These are phyloP conservation scores for Phasianus colchicus DNA, from an alignment of 2,113 vertebrate genomes.

Conservation along the genomic window DNA sequence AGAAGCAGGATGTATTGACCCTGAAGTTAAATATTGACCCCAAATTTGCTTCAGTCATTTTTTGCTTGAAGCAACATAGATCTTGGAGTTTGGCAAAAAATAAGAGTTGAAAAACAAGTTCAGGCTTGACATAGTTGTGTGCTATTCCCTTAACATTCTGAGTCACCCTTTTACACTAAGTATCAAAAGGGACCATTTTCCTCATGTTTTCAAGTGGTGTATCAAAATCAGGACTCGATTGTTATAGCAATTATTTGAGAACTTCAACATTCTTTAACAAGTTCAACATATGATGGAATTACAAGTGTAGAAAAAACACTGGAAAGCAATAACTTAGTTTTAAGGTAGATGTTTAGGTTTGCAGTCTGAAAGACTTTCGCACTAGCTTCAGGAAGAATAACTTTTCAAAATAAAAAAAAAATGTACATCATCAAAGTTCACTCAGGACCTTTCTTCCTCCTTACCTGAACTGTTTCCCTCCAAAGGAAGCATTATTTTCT, in stretches of 20 bases:
- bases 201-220: not conserved
- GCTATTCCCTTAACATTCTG: not conserved
- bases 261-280: not conserved
- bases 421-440: not conserved
- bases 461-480: not conserved
- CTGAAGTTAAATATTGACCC: conserved; percentile 34
- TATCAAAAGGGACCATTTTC: not conserved
- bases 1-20: conserved; percentile 33
- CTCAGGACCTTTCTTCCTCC: not conserved
- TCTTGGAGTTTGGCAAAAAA: not conserved
- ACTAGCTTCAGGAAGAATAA: not conserved
- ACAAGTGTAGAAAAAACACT: not conserved
- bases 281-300: not conserved
- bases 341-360: not conserved
- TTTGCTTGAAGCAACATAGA: not conserved
- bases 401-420: not conserved
- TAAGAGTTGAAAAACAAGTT: not conserved
- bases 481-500: not conserved
- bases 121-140: not conserved
- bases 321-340: not conserved
- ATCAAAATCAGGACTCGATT: not conserved
- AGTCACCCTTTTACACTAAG: not conserved
- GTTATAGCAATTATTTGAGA: not conserved
- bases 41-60: not conserved
- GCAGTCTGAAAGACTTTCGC: not conserved